phyloP scores from a whole-genome alignment of 2,797 vertebrate species.

The Gallinago solitaria region DNA sequence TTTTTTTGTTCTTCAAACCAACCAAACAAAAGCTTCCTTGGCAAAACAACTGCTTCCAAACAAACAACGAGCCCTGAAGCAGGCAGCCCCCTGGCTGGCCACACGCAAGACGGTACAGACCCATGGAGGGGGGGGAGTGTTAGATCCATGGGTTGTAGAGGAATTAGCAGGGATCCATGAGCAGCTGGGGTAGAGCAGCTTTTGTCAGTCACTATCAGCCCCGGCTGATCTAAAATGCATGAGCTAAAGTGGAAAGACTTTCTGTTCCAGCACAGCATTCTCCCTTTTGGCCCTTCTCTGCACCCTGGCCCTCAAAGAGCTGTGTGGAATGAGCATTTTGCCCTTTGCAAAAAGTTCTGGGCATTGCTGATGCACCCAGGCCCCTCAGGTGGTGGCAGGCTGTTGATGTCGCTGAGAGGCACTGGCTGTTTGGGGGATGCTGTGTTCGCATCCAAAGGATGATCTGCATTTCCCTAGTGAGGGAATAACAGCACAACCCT shows the following conservation, averaged over 20 bases:
- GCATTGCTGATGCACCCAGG: background rate
- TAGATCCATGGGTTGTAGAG: fast-evolving
- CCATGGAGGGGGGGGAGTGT: background rate
- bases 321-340: fast-evolving
- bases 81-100: background rate
- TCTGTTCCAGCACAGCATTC: background rate
- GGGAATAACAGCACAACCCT: background rate
- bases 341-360: background rate
- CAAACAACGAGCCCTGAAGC: too few relatives aligned
- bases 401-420: background rate
- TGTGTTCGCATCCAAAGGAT: background rate
- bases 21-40: background rate
- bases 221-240: fast-evolving
- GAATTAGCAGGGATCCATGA: background rate
- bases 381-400: background rate
- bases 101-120: fast-evolving
- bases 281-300: background rate
- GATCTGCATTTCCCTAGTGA: background rate
- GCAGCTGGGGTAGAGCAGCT: background rate
- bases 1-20: background rate
- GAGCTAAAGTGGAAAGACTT: background rate
- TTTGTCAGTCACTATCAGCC: background rate
- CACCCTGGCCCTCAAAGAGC: background rate
- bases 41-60: background rate
- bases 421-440: background rate